Evolutionary conservation across 2,797 vertebrate genomes (phyloP).

Genomic region (Dendrocincla fuliginosa): DNA sequence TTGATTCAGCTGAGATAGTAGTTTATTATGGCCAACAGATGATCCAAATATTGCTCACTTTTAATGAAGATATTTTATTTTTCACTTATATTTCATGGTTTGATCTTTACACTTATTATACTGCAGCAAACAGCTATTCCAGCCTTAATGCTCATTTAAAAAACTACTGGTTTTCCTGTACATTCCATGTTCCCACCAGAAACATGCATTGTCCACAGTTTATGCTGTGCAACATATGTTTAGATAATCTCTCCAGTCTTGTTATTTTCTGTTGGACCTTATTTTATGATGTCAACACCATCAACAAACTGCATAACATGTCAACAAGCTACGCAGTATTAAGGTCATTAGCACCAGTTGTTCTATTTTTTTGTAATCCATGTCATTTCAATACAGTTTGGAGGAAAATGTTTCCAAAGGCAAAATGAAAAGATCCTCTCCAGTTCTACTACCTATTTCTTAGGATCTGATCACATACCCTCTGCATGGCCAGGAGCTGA

Average conservation of each 20-base stretch:
- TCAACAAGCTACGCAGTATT: neutral
- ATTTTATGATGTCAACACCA: conserved; percentile 27
- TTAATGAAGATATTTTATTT: neutral
- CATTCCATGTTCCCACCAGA: neutral
- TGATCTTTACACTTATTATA: neutral
- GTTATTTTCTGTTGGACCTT: neutral
- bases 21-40: neutral
- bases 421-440: neutral
- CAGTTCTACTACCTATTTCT: neutral
- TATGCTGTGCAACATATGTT: conserved; percentile 15
- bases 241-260: conserved; percentile 32
- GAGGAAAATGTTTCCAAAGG: conserved; percentile 32
- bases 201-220: neutral
- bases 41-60: neutral
- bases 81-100: neutral
- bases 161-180: neutral
- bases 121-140: neutral
- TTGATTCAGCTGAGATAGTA: neutral
- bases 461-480: neutral
- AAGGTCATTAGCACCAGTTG: conserved; percentile 52
- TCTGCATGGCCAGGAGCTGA: neutral
- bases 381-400: neutral
- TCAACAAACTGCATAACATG: neutral
- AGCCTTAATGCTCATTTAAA: neutral
- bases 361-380: neutral